Conservation (phyloP, 2,888 invertebrate genomes). For the Neoitamus cyanurus region DNA sequence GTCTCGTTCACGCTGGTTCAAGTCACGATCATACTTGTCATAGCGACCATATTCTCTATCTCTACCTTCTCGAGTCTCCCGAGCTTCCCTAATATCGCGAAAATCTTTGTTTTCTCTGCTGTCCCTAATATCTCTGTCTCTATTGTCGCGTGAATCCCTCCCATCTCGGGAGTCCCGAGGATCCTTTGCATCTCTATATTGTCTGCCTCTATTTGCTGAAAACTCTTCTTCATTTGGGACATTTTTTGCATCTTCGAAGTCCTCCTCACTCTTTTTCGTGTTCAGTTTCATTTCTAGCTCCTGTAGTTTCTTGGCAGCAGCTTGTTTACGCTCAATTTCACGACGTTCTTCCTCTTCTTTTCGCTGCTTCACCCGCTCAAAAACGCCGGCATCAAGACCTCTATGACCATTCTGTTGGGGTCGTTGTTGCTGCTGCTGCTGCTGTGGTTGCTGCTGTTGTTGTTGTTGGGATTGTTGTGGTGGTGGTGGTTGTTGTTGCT, state of each 20-base stretch:
- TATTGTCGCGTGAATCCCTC: conserved; percentile 49
- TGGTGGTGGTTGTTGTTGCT: conserved; percentile 58
- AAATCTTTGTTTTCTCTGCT: not conserved
- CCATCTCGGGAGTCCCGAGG: conserved; percentile 48
- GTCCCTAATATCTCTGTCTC: conserved; percentile 48
- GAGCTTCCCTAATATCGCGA: not conserved
- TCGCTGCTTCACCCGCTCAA: conserved; percentile 84
- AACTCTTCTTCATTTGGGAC: conserved; percentile 55
- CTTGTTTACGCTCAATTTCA: conserved; percentile 73
- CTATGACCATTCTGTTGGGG: conserved; percentile 63
- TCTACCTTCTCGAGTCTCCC: conserved; percentile 41
- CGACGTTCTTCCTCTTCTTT: conserved; percentile 91
- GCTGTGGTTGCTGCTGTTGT: not conserved
- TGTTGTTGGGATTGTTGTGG: not conserved
- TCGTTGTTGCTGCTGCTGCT: conserved; percentile 58
- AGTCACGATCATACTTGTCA: conserved; percentile 53
- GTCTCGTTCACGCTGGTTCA: conserved; percentile 53
- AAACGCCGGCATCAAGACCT: conserved; percentile 79
- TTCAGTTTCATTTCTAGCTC: conserved; percentile 76
- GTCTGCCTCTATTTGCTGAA: conserved; percentile 44
- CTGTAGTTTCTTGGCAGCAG: conserved; percentile 73
- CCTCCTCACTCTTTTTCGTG: conserved; percentile 69
- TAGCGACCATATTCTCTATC: conserved; percentile 55
- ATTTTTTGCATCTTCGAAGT: conserved; percentile 58
- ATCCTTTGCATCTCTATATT: not conserved